These are phyloP conservation scores for Subanguina moxae DNA, from an alignment of 1,140 invertebrate genomes.

Conservation along the genomic window DNA sequence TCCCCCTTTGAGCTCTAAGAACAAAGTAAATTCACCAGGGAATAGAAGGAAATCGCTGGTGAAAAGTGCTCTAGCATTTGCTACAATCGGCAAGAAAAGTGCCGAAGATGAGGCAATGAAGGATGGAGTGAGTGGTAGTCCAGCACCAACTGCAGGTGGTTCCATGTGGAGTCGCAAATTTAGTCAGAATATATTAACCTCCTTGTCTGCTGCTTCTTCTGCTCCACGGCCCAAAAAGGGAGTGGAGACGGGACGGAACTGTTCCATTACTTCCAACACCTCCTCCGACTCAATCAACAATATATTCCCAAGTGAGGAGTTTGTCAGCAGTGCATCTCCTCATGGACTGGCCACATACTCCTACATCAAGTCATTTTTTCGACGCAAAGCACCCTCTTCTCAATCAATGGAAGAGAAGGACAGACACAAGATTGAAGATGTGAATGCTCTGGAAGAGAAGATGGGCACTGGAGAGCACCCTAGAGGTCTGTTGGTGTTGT, in stretches of 20 bases:
- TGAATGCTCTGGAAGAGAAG: background rate
- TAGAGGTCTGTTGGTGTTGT: background rate
- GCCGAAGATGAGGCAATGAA: background rate
- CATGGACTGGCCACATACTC: background rate
- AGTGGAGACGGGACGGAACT: background rate
- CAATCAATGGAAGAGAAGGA: background rate
- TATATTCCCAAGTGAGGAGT: background rate
- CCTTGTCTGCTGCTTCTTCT: background rate
- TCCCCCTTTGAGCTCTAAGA: too few species aligned
- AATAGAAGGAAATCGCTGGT: background rate
- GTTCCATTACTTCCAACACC: background rate
- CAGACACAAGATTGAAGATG: too few species aligned
- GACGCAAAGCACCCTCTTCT: background rate
- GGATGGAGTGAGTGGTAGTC: background rate
- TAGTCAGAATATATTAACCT: background rate
- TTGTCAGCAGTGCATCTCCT: too few species aligned
- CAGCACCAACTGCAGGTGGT: background rate
- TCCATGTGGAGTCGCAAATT: background rate
- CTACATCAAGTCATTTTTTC: background rate
- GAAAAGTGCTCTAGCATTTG: background rate
- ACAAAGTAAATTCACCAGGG: background rate
- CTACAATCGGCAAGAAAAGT: background rate
- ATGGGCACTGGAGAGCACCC: background rate
- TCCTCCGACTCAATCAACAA: background rate
- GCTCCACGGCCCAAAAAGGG: background rate